Conservation (phyloP, 2,113 vertebrate genomes). For the Camelus bactrianus region DNA sequence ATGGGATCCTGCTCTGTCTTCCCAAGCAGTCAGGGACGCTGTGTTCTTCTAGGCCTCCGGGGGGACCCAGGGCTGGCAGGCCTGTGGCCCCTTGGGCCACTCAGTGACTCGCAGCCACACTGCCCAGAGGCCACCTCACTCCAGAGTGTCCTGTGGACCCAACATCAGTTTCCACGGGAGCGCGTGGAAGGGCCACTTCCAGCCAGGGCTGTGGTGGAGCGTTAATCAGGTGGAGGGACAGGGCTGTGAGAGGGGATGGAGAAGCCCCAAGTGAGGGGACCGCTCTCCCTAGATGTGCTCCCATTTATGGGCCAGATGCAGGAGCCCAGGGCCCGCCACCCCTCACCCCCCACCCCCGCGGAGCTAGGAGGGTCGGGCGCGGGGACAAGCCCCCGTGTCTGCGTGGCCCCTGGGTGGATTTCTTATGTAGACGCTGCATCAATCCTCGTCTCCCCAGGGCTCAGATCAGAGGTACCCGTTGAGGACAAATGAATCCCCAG, state of each 20-base stretch:
- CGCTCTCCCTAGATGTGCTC: not conserved
- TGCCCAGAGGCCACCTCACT: not conserved
- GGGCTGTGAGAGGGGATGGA: too few relatives aligned
- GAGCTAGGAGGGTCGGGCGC: not conserved
- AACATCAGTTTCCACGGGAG: not conserved
- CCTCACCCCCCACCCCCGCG: not conserved
- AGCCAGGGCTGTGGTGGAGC: fast-evolving
- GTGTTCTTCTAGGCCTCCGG: not conserved
- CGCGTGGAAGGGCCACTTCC: not conserved
- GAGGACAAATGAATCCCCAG: not conserved
- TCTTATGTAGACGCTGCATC: not conserved
- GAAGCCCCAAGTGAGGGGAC: not conserved
- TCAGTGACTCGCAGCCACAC: not conserved
- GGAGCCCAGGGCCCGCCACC: not conserved
- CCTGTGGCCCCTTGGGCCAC: not conserved
- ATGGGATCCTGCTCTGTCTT: not conserved
- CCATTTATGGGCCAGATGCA: not conserved
- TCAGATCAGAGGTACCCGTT: not conserved
- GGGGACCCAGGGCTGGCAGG: too few relatives aligned
- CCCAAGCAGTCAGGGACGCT: not conserved
- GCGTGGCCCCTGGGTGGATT: too few relatives aligned
- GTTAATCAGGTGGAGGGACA: not conserved
- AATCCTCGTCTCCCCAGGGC: not conserved
- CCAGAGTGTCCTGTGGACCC: not conserved
- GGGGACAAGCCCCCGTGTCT: too few relatives aligned